Evolutionary conservation across 2,113 vertebrate genomes (phyloP).

Genomic region (Crypturellus undulatus): DNA sequence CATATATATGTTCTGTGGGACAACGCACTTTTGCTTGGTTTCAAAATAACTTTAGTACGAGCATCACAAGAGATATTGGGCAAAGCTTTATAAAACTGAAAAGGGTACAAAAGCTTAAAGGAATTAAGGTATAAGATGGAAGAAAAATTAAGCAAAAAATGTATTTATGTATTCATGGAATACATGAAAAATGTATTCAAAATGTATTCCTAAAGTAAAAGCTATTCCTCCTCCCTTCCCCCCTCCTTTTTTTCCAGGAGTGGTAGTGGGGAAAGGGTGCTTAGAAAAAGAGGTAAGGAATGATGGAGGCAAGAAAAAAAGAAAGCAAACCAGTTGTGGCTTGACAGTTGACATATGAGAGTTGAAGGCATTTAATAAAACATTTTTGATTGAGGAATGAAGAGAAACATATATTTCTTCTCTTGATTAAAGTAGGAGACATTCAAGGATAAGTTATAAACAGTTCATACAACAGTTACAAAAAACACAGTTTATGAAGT

Average conservation of each 20-base stretch:
- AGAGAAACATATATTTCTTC: neutral
- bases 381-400: neutral
- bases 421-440: neutral
- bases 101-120: neutral
- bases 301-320: no score
- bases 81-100: neutral
- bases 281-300: no score
- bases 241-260: no score
- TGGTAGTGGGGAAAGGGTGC: no score
- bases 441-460: neutral
- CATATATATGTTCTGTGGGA: neutral
- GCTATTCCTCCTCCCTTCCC: no score
- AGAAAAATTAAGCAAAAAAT: neutral
- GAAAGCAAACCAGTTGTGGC: no score
- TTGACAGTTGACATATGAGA: neutral
- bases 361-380: neutral
- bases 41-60: neutral
- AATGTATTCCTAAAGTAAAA: neutral
- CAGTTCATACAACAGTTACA: neutral
- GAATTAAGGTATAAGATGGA: no score
- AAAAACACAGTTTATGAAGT: neutral
- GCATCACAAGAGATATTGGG: neutral
- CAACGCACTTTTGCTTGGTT: neutral
- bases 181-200: neutral
- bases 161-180: no score